Evolutionary conservation across 1,140 invertebrate species (phyloP), one percentile per base, ranked within the genome.

Genomic region (Vanessa atalanta): DNA sequence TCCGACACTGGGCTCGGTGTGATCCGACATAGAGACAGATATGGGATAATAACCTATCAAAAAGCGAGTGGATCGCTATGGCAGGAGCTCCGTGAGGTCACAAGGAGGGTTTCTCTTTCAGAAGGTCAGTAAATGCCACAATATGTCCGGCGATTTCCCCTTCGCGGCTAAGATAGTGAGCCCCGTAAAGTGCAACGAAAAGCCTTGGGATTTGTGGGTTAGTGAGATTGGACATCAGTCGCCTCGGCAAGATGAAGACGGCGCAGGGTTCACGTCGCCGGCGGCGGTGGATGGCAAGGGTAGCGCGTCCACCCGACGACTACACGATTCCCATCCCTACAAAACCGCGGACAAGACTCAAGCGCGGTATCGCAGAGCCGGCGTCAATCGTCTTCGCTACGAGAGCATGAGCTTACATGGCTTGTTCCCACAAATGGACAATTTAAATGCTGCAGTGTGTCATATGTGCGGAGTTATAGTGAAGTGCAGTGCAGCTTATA

Each of bases 391-490:
- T 31, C 89, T 93, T 60, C 81, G 80, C 60, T 67, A 81, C 65
- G 86, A 89, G 47, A 84, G 79, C 78, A 95, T 95, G 88, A 94
- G 94, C 81, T 91, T 95, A 16, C 95, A 95, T 83, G 94, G 95
- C 61, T 93, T 95, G 78, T 95, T 94, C 77, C 95, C 95, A 48
- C 94, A 95, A 81, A 94, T 94, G 83, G 95, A 95, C 88, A 92
- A 92, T 73, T 93, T 95, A 80, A 94, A 94, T 79, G 94, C 94
- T 48, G 94, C 95, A 15, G 93, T 95, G 79, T 95, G 95, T 85
- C 94, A 95, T 85, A 94, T 94, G 91, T 95, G 95, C 83, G 94
- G 94, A 78, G 93, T 93, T 15, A 93, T 94, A 86, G 94, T 95
- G 76, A 95, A 95, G 92, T 94, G 94, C 65, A 94, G 95, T 91